Evolutionary conservation across 2,797 vertebrate species (phyloP), one percentile per base, ranked within the genome.

Genomic region (Sebastes elongatus): DNA sequence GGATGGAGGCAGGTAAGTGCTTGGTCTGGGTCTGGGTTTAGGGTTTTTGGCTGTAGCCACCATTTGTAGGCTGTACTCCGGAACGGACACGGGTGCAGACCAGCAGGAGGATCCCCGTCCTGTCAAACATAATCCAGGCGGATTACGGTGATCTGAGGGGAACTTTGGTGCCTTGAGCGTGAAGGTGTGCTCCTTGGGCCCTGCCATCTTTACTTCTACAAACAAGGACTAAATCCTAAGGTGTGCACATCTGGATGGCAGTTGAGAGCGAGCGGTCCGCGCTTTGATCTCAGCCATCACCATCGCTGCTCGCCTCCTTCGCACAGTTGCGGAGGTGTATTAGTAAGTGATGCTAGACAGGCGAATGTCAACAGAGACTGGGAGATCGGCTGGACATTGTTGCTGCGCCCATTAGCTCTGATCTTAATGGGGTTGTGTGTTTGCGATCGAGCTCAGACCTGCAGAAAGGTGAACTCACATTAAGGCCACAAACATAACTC

Each of bases 121-220:
- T 93, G 92, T 95, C 95, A 94, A 92, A 93, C 93, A 88, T 88
- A 88, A 93, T 95, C 91, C 88, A 79, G 76, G 80, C 67, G 86
- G 91, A 96, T 96, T 95, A 94, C 63, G 30, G 68, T 93, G 95
- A 95, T 95, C 94, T 94, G 88, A 95, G 88, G 85, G 85, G 87
- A 92, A 97, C 96, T 96, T 95, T 95, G 90, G 94, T 94, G 93
- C 93, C 94, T 93, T 91, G 86, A 94, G 89, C 92, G 88, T 95
- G 92, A 93, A 95, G 93, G 92, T 91, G 92, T 81, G 85, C 88
- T 91, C 88, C 76, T 90, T 89, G 87, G 92, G 91, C 84, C 86
- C 94, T 81, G 93, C 91, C 92, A 94, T 88, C 89, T 93, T 87
- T 85, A 91, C 94, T 92, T 89, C 89, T 90, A 93, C 92, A 96